These are phyloP conservation scores for Peucedramus taeniatus DNA, from an alignment of 2,113 vertebrate species.

Conservation along the genomic window DNA sequence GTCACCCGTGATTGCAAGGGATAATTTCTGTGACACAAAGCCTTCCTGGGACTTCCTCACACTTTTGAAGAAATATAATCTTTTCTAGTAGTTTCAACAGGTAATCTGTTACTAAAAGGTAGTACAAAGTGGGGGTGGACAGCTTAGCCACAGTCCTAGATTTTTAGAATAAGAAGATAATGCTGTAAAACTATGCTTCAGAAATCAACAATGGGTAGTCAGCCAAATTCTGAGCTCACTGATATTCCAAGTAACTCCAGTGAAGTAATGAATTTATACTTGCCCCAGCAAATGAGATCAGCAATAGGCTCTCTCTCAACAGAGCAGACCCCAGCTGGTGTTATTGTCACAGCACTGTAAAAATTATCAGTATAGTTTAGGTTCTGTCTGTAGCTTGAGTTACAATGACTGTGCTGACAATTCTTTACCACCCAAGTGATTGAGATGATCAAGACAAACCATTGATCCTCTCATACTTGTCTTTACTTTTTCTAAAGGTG, in stretches of 20 bases:
- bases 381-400: background rate
- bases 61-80: background rate
- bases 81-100: background rate
- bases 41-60: background rate
- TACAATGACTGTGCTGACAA: background rate
- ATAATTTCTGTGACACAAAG: background rate
- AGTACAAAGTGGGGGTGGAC: background rate
- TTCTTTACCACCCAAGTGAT: background rate
- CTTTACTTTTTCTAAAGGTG: background rate
- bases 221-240: background rate
- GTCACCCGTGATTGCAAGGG: background rate
- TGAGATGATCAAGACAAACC: background rate
- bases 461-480: background rate
- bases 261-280: background rate
- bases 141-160: background rate
- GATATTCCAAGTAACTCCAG: background rate
- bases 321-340: background rate
- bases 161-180: background rate
- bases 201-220: background rate
- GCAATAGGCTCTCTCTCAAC: background rate
- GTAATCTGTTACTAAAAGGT: background rate
- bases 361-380: background rate
- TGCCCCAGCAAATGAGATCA: background rate
- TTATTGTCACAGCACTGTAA: background rate
- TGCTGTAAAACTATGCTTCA: background rate